phyloP scores from a whole-genome alignment of 2,888 invertebrate species.

The Lumbricus terrestris region DNA sequence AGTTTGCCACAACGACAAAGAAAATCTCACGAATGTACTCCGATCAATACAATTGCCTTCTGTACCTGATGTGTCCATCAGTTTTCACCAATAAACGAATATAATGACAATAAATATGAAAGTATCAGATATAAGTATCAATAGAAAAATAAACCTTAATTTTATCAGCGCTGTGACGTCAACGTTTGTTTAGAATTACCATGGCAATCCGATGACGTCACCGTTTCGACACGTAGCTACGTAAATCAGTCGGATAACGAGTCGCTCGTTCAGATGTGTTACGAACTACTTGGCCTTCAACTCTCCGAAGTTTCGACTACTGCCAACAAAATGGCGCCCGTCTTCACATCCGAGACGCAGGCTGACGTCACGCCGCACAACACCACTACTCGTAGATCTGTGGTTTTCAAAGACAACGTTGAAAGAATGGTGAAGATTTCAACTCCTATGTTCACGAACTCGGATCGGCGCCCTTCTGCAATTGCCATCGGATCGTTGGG shows the following conservation, averaged over 20 bases:
- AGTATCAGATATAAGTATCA: too few species aligned
- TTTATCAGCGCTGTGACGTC: not conserved
- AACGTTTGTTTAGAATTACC: not conserved
- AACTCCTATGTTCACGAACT: not conserved
- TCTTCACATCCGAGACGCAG: not conserved
- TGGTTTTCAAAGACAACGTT: not conserved
- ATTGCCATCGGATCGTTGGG: not conserved
- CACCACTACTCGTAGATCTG: not conserved
- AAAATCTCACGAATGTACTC: too few species aligned
- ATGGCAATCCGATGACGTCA: not conserved
- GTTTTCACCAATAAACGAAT: too few species aligned
- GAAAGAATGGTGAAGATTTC: not conserved
- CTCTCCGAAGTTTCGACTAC: not conserved
- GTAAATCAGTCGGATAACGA: not conserved
- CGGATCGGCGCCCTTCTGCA: not conserved
- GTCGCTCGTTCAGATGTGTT: constrained; percentile 6
- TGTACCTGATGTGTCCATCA: too few species aligned
- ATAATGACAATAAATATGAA: too few species aligned
- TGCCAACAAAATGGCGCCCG: not conserved
- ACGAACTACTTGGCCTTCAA: not conserved
- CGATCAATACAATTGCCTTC: too few species aligned
- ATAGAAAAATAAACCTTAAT: too few species aligned
- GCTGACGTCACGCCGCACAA: not conserved
- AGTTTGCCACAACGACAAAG: too few species aligned
- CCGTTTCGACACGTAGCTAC: not conserved